Conservation (phyloP, 2,797 vertebrate species). For the Pampus argenteus region DNA sequence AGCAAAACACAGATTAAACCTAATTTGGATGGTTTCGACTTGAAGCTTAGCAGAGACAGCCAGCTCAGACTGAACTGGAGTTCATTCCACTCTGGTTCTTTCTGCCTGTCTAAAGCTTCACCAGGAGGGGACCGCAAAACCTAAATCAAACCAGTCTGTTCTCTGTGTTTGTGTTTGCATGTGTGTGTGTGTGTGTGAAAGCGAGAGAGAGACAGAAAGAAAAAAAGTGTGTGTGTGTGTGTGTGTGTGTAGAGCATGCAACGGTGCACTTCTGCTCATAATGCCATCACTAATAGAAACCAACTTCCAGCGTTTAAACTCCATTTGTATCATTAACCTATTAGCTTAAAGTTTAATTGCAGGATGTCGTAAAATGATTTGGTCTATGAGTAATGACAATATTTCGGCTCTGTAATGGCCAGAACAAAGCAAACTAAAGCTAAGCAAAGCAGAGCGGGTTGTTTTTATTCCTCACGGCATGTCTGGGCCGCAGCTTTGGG, state of each 20-base stretch:
- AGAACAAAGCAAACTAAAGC: slow-evolving; percentile 77
- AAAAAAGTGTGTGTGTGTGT: slow-evolving; percentile 27
- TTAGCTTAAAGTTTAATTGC: slow-evolving; percentile 83
- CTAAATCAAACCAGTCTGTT: slow-evolving; percentile 82
- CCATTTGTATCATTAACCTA: slow-evolving; percentile 83
- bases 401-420: slow-evolving; percentile 73
- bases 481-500: slow-evolving; percentile 77
- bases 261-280: slow-evolving; percentile 56
- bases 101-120: slow-evolving; percentile 70
- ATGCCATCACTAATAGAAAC: slow-evolving; percentile 78
- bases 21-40: slow-evolving; percentile 77
- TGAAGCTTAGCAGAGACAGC: slow-evolving; percentile 79
- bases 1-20: slow-evolving; percentile 83
- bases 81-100: slow-evolving; percentile 68
- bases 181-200: slow-evolving; percentile 37
- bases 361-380: slow-evolving; percentile 85
- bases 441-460: slow-evolving; percentile 63
- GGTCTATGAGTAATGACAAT: slow-evolving; percentile 84
- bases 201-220: not conserved
- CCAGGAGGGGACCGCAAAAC: slow-evolving; percentile 68
- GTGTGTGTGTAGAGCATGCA: slow-evolving; percentile 51
- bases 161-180: slow-evolving; percentile 63
- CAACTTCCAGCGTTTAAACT: slow-evolving; percentile 75
- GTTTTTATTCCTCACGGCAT: slow-evolving; percentile 69
- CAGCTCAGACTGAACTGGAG: slow-evolving; percentile 64